phyloP scores from a whole-genome alignment of 2,113 vertebrate species.

The Tautogolabrus adspersus region DNA sequence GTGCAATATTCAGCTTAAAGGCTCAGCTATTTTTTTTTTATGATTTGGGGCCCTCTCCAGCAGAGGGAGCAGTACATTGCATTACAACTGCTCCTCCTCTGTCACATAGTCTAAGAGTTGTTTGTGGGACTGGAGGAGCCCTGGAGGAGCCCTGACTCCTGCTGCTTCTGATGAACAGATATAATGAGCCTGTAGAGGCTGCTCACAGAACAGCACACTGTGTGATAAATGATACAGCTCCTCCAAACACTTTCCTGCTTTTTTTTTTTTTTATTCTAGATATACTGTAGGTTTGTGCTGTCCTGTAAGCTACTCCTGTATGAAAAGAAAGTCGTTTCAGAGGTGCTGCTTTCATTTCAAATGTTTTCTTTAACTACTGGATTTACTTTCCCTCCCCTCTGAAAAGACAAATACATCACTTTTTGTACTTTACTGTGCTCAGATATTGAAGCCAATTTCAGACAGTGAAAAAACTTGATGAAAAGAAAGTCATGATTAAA shows the following conservation, averaged over 20 bases:
- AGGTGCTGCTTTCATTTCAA: background rate
- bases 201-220: conserved; percentile 21
- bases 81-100: conserved; percentile 12
- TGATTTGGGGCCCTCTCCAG: conserved; percentile 33
- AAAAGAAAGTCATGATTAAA: background rate
- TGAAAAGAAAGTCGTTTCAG: background rate
- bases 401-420: background rate
- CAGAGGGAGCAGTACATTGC: conserved; percentile 39
- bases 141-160: conserved; percentile 51
- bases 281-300: background rate
- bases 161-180: conserved; percentile 46
- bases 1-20: conserved; percentile 53
- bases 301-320: background rate
- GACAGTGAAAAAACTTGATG: too few species aligned
- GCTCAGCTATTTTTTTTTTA: conserved; percentile 30
- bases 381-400: background rate
- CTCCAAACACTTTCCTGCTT: background rate
- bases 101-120: conserved; percentile 54
- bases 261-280: conserved; percentile 3
- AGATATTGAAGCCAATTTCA: background rate
- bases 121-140: conserved; percentile 49
- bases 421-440: background rate
- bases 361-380: background rate
- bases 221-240: conserved; percentile 17
- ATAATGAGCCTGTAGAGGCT: conserved; percentile 48